phyloP scores from a whole-genome alignment of 2,113 vertebrate genomes.

The Menura novaehollandiae region DNA sequence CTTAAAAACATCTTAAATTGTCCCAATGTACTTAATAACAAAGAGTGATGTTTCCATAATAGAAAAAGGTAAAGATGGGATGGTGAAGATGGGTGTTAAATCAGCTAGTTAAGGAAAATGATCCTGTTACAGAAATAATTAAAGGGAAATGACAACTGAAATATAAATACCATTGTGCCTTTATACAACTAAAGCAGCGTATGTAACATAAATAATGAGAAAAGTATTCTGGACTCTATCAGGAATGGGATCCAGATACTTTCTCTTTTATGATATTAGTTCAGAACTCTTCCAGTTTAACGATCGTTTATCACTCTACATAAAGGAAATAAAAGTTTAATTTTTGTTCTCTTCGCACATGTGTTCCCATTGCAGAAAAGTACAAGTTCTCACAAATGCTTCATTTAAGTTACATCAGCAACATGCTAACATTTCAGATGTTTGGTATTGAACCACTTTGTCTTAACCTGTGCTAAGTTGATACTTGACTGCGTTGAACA shows the following conservation, averaged over 20 bases:
- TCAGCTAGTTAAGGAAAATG: not conserved
- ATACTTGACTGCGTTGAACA: not conserved
- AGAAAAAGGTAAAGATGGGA: not conserved
- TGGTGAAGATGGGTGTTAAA: not conserved
- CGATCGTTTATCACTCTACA: not conserved
- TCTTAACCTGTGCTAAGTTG: not conserved
- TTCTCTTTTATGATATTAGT: not conserved
- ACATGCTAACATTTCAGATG: not conserved
- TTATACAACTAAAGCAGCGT: not conserved
- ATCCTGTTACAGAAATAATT: not conserved
- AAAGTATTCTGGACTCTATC: not conserved
- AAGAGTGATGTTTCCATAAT: not conserved
- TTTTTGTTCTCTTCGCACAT: not conserved
- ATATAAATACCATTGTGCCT: not conserved
- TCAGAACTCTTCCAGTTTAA: not conserved
- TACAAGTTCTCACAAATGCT: not conserved
- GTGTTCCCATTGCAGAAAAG: not conserved
- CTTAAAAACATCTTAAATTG: not conserved
- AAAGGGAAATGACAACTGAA: not conserved
- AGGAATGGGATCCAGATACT: not conserved
- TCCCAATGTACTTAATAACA: not conserved
- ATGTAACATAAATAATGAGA: not conserved
- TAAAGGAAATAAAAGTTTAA: not conserved
- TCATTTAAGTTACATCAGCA: not conserved
- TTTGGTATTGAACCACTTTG: not conserved